phyloP scores from a whole-genome alignment of 2,113 vertebrate species.

The Nyctereutes procyonoides region DNA sequence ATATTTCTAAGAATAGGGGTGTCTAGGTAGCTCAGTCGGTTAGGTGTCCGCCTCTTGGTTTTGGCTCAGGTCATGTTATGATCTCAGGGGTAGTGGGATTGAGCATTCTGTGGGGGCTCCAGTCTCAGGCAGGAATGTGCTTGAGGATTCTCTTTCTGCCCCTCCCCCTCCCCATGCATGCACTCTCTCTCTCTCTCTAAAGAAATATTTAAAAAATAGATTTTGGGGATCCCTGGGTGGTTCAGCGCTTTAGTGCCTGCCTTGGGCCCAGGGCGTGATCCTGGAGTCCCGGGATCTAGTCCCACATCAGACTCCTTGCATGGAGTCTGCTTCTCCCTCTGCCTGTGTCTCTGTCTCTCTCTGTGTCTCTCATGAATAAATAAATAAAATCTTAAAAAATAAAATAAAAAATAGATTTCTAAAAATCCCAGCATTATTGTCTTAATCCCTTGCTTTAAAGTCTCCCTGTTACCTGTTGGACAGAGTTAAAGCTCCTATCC shows the following conservation, averaged over 20 bases:
- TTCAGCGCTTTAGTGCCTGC: too few relatives aligned
- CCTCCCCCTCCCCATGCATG: background rate
- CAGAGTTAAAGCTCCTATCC: background rate
- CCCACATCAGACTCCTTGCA: too few relatives aligned
- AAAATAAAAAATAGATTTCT: background rate
- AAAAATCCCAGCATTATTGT: background rate
- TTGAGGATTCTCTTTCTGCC: background rate
- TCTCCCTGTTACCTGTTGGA: background rate
- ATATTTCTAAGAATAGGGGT: slow-evolving; percentile 4
- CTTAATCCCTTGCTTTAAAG: background rate
- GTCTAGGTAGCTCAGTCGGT: background rate
- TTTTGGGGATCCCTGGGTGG: too few relatives aligned
- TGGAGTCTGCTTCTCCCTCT: too few relatives aligned
- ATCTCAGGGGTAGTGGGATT: background rate
- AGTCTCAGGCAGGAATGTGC: background rate
- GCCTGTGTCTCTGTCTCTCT: too few relatives aligned
- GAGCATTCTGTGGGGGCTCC: background rate
- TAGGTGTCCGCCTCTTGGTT: background rate
- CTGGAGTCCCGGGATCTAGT: too few relatives aligned
- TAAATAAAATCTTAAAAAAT: background rate
- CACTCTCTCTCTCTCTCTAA: background rate
- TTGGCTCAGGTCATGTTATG: background rate
- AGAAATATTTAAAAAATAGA: too few relatives aligned
- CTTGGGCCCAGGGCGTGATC: too few relatives aligned
- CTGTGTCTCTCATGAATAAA: too few relatives aligned